Percentiles rank a stretch among this genome's conserved stretches.
phyloP scores from a whole-genome alignment of 1,140 invertebrate genomes.

The Tetramorium alpestre region DNA sequence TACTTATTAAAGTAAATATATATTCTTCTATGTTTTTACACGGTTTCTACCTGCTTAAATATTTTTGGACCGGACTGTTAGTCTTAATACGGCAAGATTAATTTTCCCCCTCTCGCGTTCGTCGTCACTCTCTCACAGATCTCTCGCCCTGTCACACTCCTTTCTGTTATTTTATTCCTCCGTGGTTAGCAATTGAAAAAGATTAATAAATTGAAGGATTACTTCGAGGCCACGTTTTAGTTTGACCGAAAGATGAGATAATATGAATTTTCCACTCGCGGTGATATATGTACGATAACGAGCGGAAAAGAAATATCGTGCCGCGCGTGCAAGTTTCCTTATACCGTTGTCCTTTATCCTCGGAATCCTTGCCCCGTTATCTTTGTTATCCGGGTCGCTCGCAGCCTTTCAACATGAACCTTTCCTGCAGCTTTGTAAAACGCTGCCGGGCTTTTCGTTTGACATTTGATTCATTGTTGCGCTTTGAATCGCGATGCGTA shows the following conservation, averaged over 20 bases:
- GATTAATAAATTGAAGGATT: not conserved
- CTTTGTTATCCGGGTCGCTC: not conserved
- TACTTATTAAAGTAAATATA: no score
- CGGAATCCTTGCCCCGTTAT: not conserved
- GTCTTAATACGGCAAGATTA: no score
- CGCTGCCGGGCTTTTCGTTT: not conserved
- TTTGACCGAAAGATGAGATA: not conserved
- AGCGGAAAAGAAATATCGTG: not conserved
- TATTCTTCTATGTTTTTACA: no score
- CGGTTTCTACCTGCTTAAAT: no score
- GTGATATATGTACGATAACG: not conserved
- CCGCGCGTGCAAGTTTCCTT: not conserved
- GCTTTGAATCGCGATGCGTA: constrained; percentile 16
- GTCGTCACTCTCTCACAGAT: no score
- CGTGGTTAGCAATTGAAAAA: not conserved
- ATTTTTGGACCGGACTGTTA: no score
- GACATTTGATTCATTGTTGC: constrained; percentile 12
- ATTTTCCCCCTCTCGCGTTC: no score
- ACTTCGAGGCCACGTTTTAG: not conserved
- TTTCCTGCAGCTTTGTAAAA: not conserved
- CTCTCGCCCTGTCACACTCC: no score
- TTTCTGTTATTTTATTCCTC: no score
- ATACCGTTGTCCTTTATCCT: not conserved
- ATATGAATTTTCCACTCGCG: not conserved
- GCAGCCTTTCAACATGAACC: not conserved